Evolutionary conservation across 2,797 vertebrate genomes (phyloP).

Genomic region (Urosaurus nigricauda): DNA sequence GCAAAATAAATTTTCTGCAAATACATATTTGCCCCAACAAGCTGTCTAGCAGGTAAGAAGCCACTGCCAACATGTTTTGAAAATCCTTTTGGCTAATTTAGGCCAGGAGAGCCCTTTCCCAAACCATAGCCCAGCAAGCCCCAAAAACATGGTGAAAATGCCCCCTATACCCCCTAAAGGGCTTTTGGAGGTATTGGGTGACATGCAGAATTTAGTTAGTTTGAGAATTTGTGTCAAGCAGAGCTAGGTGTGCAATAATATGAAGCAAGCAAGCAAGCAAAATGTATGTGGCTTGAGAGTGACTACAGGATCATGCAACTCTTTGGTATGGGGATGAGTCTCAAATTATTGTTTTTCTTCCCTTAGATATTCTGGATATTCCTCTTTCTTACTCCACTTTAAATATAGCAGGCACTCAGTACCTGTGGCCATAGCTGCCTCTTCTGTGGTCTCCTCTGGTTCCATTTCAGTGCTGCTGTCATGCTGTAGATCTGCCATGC

Average conservation of each 20-base stretch:
- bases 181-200: no score
- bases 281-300: background rate
- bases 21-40: no score
- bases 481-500: background rate
- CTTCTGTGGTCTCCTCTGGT: background rate
- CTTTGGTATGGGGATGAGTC: background rate
- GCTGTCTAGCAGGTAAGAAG: no score
- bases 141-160: no score
- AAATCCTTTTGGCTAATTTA: no score
- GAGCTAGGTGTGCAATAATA: background rate
- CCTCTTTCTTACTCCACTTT: background rate
- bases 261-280: background rate
- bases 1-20: no score
- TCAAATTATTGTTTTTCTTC: background rate
- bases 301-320: background rate
- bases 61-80: no score
- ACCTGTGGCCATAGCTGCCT: background rate
- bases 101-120: no score
- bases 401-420: background rate
- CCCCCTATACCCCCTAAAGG: no score
- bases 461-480: slow-evolving; percentile 1
- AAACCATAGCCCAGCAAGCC: no score
- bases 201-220: background rate
- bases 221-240: background rate
- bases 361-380: background rate